Percentiles rank a stretch among this genome's conserved stretches.
Conservation (phyloP, 2,797 vertebrate genomes). For the Lacerta agilis region DNA sequence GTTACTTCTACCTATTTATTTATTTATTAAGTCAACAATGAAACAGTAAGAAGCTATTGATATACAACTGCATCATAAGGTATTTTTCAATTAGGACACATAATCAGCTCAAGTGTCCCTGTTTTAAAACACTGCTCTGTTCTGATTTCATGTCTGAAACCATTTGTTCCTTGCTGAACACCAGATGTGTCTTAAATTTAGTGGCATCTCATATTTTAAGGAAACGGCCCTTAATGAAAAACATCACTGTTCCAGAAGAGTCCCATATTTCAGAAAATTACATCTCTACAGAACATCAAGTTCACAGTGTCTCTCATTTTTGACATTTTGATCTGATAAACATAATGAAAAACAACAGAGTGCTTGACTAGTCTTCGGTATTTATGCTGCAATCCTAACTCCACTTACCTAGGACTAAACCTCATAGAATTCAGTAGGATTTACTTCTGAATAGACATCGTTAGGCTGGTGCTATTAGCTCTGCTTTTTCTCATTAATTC, state of each 20-base stretch:
- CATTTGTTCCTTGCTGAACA: background rate
- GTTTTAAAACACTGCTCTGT: background rate
- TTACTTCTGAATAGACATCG: too few species aligned
- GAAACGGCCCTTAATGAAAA: background rate
- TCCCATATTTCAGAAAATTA: background rate
- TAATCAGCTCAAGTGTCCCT: background rate
- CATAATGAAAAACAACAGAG: background rate
- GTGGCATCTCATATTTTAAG: background rate
- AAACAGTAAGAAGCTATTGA: background rate
- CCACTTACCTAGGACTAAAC: too few species aligned
- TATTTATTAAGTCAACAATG: constrained; percentile 19
- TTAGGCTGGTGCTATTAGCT: background rate
- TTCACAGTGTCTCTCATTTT: background rate
- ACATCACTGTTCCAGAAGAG: background rate
- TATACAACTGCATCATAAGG: constrained; percentile 7
- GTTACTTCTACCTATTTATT: background rate
- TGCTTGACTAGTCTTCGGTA: background rate
- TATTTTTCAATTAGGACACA: background rate
- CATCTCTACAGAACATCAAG: background rate
- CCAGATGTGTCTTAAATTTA: background rate
- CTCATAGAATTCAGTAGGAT: too few species aligned
- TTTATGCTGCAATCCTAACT: background rate
- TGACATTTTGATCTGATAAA: background rate
- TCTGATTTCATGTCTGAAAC: constrained; percentile 8
- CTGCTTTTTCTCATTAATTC: background rate